Evolutionary conservation across 2,797 vertebrate genomes (phyloP), one percentile per base, ranked within the genome.

Genomic region (Limosa lapponica): DNA sequence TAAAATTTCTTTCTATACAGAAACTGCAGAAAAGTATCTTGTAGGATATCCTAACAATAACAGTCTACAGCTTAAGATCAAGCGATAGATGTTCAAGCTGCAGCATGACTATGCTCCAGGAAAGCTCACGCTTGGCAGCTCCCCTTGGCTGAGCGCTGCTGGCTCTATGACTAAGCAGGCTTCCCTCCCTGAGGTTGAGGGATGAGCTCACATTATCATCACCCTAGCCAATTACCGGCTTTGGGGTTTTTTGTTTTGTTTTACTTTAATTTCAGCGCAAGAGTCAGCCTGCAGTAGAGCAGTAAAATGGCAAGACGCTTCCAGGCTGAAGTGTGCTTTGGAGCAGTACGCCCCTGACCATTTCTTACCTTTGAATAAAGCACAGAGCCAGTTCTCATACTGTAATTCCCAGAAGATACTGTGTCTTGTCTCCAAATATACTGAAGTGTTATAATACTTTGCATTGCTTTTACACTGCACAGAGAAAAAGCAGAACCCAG

Each of bases 151-250:
- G 82, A 86, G 57, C 37, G 51, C 66, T 88, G 58, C 3, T 89
- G 80, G 87, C 91, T 81, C 66, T 83, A 25, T 95, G 93, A 96
- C 92, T 95, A 91, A 96, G 90, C 82, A 94, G 80, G 91, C 85
- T 93, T 87, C 46, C 73, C 77, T 95, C 90, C 91, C 69, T 69
- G 44, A 91, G 79, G 59, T 4, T 79, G 64, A 71, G 58, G 30
- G 73, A 94, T 96, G 90, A 96, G 92, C 84, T 97, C 92, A 95
- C 36, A 28, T 54, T 88, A 44, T 39, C 75, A 57, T 80, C 74
- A 94, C 64, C 72, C 52, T 32, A 80, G 59, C 54, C 85, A 95
- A 62, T 86, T 89, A 77, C 69, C n/a, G 58, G 66, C 70, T 87
- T 79, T 62, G 43, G 52, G 39, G 0, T 0, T 27, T 87, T 41